phyloP scores from a whole-genome alignment of 2,113 vertebrate genomes.

The Cepphus grylle region DNA sequence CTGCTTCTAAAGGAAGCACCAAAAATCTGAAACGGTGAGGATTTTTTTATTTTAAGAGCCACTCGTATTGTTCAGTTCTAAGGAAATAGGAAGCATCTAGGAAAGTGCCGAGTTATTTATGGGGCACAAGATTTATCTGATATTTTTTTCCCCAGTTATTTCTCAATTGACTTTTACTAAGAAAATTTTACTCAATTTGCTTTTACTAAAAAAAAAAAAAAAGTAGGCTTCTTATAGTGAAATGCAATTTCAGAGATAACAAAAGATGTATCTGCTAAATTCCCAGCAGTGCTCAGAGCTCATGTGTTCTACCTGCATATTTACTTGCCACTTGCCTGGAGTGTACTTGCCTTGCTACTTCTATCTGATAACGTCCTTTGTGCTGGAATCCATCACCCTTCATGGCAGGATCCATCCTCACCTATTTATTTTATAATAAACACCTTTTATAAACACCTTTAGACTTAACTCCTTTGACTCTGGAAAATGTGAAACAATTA shows the following conservation, averaged over 20 bases:
- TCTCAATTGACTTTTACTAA: neutral
- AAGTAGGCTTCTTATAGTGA: neutral
- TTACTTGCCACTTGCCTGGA: neutral
- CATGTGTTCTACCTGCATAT: neutral
- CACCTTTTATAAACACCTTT: neutral
- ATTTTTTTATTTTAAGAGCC: neutral
- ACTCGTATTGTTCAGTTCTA: neutral
- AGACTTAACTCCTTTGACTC: neutral
- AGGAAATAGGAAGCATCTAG: neutral
- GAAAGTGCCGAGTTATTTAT: neutral
- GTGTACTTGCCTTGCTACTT: neutral
- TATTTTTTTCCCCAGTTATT: neutral
- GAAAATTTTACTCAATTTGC: neutral
- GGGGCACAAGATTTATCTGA: neutral
- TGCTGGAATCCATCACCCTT: neutral
- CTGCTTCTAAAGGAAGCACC: slow-evolving; percentile 11
- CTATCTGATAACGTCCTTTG: neutral
- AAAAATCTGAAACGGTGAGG: neutral
- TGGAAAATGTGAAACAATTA: neutral
- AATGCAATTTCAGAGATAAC: neutral
- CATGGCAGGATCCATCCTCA: neutral
- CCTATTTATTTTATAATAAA: neutral
- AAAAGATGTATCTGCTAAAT: neutral
- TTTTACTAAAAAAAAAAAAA: neutral
- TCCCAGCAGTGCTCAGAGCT: neutral